Base-by-base conservation (phyloP, 2,113 vertebrate genomes). In the Bothrops jararaca region DNA sequence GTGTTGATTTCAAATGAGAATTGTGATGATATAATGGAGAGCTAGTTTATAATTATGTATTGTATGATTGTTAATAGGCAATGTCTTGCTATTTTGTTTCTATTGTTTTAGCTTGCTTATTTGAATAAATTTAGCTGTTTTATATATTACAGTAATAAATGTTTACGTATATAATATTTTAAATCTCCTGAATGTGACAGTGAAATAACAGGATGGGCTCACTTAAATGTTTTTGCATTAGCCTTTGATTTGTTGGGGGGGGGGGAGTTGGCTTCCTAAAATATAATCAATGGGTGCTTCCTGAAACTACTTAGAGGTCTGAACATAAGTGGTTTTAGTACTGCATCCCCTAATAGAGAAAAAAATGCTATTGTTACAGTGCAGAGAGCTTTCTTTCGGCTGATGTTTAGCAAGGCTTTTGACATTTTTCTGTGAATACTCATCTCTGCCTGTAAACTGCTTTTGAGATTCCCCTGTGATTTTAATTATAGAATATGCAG, bases 231-330 rank as follows among this genome's bases (percentile, higher is more conserved):
- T 92, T 89, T 53, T 85, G 42, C 69, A 89, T 92, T 85, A 34
- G 26, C 85, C 69, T 86, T 80, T 92, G 52, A 53, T 88, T 88
- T 88, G 60, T 86, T 39, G 29, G 42, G 7, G 39, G 42, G 60
- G 85, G 24, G 20, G 34, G 9, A 50, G 29, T 20, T 54, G 45
- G 45, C 22, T 89, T 91, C 52, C 52, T 80, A 57, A 80, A 92
- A 85, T 29, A 80, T 58, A 85, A 92, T 92, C 91, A 92, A 89
- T 89, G 89, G 88, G 89, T 92, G 74, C 74, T 92, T 92, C 88
- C 92, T 92, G 92, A 85, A 90, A 92, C 53, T 74, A 92, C 88
- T 90, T 92, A 92, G 54, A 50, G 12, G 54, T 45, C 54, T n/a
- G 57, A 45, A n/a, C 53, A 58, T 56, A 89, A 89, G 45, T 60